Conservation (phyloP, 2,797 vertebrate genomes). For the Lateolabrax maculatus region DNA sequence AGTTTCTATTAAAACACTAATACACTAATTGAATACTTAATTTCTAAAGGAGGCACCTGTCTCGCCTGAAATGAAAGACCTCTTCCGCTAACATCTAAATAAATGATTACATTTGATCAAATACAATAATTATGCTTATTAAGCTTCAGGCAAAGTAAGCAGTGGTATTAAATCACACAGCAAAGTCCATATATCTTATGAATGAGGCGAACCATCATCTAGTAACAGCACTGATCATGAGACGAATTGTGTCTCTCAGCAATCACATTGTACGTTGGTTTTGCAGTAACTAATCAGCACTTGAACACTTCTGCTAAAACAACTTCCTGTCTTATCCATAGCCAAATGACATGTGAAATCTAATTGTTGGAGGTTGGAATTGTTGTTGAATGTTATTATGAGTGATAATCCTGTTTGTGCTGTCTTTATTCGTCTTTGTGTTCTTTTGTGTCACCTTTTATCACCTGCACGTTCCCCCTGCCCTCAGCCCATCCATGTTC, state of each 20-base stretch:
- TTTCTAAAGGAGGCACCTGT: too few relatives aligned
- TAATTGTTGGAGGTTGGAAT: too few relatives aligned
- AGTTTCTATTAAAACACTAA: not conserved
- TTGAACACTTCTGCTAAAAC: not conserved
- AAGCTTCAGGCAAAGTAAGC: not conserved
- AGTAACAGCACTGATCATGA: not conserved
- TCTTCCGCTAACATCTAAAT: not conserved
- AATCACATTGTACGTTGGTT: not conserved
- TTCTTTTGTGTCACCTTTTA: slow-evolving; percentile 24
- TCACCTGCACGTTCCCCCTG: not conserved
- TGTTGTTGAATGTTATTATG: too few relatives aligned
- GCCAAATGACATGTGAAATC: not conserved
- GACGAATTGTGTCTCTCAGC: not conserved
- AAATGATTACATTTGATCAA: not conserved
- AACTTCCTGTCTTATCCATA: not conserved
- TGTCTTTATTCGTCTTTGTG: not conserved
- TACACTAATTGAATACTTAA: not conserved
- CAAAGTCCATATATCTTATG: not conserved
- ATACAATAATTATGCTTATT: not conserved
- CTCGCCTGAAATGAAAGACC: not conserved
- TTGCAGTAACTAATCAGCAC: slow-evolving; percentile 4
- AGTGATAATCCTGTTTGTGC: slow-evolving; percentile 31
- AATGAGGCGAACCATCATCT: not conserved
- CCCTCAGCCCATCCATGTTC: slow-evolving; percentile 3
- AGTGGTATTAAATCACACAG: not conserved